These are phyloP conservation scores for Apus apus DNA, from an alignment of 2,113 vertebrate species.

Conservation along the genomic window DNA sequence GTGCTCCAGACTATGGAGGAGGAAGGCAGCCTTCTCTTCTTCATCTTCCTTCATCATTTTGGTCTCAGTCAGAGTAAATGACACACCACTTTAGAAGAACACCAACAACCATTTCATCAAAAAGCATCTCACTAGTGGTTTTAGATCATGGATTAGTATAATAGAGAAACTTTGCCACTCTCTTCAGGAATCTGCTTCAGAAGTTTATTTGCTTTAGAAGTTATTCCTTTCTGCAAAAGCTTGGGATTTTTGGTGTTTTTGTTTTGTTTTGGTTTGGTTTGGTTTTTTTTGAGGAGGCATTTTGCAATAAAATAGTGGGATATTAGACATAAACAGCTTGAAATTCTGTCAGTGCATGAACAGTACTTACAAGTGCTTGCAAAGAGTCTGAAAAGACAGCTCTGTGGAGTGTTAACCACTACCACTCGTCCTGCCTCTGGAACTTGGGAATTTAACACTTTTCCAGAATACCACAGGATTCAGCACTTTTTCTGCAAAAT, in stretches of 20 bases:
- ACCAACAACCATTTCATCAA: not conserved
- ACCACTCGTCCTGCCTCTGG: not conserved
- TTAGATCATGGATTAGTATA: not conserved
- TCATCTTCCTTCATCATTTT: not conserved
- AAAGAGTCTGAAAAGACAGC: not conserved
- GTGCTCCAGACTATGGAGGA: not conserved
- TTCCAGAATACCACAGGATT: not conserved
- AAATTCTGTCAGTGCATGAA: not conserved
- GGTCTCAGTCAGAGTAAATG: not conserved
- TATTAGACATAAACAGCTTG: not conserved
- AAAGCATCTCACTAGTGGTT: not conserved
- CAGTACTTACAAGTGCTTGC: not conserved
- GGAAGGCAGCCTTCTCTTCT: not conserved
- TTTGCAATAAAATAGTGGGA: not conserved
- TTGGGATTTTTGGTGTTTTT: not conserved
- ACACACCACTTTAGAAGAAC: not conserved
- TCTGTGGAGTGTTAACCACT: not conserved
- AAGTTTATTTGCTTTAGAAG: not conserved
- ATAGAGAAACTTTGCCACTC: not conserved
- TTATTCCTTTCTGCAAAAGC: not conserved
- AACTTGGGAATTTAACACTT: not conserved
- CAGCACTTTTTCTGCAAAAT: not conserved
- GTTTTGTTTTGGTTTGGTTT: too few species aligned
- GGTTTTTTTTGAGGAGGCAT: rapidly evolving
- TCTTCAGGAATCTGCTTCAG: not conserved